A percentile compares a stretch with the other conserved stretches of the same genome.
Conservation (phyloP, 2,888 invertebrate species). For the Andrena haemorrhoa region DNA sequence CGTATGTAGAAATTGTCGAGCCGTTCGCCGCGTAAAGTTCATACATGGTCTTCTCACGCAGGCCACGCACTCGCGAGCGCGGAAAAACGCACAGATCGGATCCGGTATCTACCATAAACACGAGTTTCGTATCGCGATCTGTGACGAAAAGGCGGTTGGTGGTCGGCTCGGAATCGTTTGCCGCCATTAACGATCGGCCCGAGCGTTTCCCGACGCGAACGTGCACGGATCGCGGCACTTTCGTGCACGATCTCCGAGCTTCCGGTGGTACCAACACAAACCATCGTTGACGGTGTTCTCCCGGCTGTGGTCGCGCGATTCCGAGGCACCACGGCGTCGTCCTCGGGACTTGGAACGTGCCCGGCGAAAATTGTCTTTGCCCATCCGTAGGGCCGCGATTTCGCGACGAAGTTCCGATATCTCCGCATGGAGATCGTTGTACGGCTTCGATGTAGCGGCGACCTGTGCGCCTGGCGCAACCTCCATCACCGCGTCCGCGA, state of each 20-base stretch:
- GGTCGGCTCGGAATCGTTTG: not conserved
- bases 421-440: not conserved
- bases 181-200: not conserved
- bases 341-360: not conserved
- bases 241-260: not conserved
- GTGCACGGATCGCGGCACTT: not conserved
- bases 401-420: not conserved
- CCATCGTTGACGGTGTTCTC: not conserved
- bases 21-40: not conserved
- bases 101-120: constrained; percentile 2
- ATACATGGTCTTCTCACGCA: not conserved
- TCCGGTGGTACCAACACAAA: not conserved
- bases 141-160: not conserved
- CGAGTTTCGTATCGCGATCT: not conserved
- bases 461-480: not conserved
- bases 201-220: not conserved
- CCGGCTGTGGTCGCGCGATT: not conserved
- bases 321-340: not conserved
- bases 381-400: not conserved
- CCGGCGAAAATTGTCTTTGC: not conserved
- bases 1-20: not conserved
- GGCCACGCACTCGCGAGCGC: not conserved
- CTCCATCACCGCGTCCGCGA: constrained; percentile 1
- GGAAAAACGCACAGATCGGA: not conserved
- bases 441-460: not conserved